Conservation (phyloP, 2,888 invertebrate species). For the Camptogramma bilineatum region DNA sequence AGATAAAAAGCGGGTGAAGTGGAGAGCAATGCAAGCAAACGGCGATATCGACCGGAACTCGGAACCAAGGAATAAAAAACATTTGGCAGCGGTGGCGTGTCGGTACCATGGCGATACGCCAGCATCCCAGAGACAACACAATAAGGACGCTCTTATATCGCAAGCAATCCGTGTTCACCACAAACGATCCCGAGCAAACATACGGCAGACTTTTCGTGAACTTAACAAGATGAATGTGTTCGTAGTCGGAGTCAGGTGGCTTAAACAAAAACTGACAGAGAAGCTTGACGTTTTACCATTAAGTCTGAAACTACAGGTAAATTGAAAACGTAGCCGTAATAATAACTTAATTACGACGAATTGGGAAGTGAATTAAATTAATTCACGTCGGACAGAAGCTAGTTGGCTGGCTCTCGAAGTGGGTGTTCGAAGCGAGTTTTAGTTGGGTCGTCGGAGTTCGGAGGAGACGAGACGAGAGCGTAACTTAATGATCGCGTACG, state of each 20-base stretch:
- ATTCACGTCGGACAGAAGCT: slow-evolving; percentile 55
- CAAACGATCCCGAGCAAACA: slow-evolving; percentile 60
- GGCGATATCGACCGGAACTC: slow-evolving; percentile 69
- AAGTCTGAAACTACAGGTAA: slow-evolving; percentile 19
- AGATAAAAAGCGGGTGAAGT: slow-evolving; percentile 41
- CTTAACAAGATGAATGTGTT: slow-evolving; percentile 27
- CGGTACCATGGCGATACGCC: slow-evolving; percentile 71
- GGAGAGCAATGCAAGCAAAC: slow-evolving; percentile 63
- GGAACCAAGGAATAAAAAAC: slow-evolving; percentile 64
- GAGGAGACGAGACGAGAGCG: slow-evolving; percentile 65
- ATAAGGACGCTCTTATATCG: slow-evolving; percentile 74
- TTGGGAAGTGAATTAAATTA: slow-evolving; percentile 51
- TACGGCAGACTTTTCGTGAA: slow-evolving; percentile 23
- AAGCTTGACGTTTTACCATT: slow-evolving; percentile 9
- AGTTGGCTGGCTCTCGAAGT: slow-evolving; percentile 52
- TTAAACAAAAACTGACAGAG: slow-evolving; percentile 13
- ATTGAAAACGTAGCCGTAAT: slow-evolving; percentile 45
- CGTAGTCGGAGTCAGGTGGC: neutral
- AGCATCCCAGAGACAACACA: slow-evolving; percentile 75
- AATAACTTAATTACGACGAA: slow-evolving; percentile 48
- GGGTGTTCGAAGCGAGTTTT: slow-evolving; percentile 67
- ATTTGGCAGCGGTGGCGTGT: slow-evolving; percentile 63
- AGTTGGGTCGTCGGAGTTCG: slow-evolving; percentile 53
- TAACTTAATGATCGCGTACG: slow-evolving; percentile 80
- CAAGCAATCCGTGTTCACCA: slow-evolving; percentile 75